Evolutionary conservation across 2,888 invertebrate species (phyloP), one percentile per base, ranked within the genome.

Genomic region (Aquatica leii): DNA sequence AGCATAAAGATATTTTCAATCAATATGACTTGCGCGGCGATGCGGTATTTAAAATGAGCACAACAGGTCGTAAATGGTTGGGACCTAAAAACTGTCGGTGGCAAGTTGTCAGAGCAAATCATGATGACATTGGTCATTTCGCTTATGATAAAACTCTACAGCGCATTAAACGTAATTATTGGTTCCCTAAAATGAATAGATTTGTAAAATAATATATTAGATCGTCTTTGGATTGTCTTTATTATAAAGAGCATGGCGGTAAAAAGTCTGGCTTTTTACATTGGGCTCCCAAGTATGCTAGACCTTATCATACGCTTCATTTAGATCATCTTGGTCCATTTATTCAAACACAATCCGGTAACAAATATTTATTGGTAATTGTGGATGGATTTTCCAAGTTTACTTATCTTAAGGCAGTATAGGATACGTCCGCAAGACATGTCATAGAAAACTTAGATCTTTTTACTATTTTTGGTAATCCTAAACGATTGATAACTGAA

Each of bases 111-210:
- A 37, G 60, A 55, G 12, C 49, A 5, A 65, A 68, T 40, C 73
- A 76, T 51, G 73, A 76, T 55, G 69, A 73, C 4, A 61, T 71
- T 12, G 75, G 75, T 9, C 77, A 77, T 61, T 76, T 73, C 59
- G 64, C 68, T 71, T 0, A n/a, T n/a, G n/a, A n/a, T n/a, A n/a
- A n/a, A n/a, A n/a, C n/a, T n/a, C n/a, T 74, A 9, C 40, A 68
- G 14, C 62, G 66, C 5, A 65, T 74, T 1, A 50, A 37, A 20
- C 20, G 52, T n/a, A 20, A 46, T 14, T 74, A 56, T 60, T 75
- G 73, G 73, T 74, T 74, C 52, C 58, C 69, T 0, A 67, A 64
- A 35, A 71, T 74, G 70, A 37, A 69, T 8, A n/a, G 35, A 9
- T 58, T 49, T 41, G 24, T 62, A 11, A 43, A 21, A 53, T 46